These are phyloP conservation scores for Acipenser ruthenus DNA, from an alignment of 2,797 vertebrate genomes.

Conservation along the genomic window DNA sequence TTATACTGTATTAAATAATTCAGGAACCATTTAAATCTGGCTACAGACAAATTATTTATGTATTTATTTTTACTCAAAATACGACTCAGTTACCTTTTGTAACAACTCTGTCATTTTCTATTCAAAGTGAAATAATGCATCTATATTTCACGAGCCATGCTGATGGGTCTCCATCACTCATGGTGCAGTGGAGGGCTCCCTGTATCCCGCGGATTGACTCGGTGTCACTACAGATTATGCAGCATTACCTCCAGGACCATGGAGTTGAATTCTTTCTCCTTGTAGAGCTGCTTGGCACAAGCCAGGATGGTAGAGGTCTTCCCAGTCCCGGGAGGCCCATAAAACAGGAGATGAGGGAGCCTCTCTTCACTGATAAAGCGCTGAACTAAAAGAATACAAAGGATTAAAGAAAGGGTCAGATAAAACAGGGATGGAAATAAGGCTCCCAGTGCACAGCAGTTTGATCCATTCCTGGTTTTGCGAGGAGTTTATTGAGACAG, in stretches of 20 bases:
- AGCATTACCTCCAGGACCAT: slow-evolving; percentile 86
- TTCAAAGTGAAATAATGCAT: too few species aligned
- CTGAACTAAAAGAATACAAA: slow-evolving; percentile 62
- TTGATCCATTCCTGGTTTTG: too few species aligned
- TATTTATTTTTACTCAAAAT: neutral
- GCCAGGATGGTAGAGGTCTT: slow-evolving; percentile 95
- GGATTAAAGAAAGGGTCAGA: neutral
- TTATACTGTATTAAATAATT: neutral
- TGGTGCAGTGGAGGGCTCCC: too few species aligned
- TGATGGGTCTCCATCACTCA: too few species aligned
- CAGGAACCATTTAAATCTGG: neutral
- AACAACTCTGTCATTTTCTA: too few species aligned
- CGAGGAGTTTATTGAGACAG: too few species aligned
- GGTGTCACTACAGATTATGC: too few species aligned
- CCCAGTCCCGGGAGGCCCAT: slow-evolving; percentile 92
- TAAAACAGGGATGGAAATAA: neutral
- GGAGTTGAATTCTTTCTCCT: slow-evolving; percentile 80
- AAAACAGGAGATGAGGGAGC: slow-evolving; percentile 85
- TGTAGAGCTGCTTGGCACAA: slow-evolving; percentile 84
- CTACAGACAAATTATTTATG: neutral
- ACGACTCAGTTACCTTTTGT: neutral
- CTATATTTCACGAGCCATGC: too few species aligned
- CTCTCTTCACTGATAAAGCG: slow-evolving; percentile 87
- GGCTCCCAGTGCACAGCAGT: too few species aligned
- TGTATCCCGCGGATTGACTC: too few species aligned